These are phyloP conservation scores for Hemitrygon akajei DNA, from an alignment of 2,797 vertebrate genomes.

Conservation along the genomic window DNA sequence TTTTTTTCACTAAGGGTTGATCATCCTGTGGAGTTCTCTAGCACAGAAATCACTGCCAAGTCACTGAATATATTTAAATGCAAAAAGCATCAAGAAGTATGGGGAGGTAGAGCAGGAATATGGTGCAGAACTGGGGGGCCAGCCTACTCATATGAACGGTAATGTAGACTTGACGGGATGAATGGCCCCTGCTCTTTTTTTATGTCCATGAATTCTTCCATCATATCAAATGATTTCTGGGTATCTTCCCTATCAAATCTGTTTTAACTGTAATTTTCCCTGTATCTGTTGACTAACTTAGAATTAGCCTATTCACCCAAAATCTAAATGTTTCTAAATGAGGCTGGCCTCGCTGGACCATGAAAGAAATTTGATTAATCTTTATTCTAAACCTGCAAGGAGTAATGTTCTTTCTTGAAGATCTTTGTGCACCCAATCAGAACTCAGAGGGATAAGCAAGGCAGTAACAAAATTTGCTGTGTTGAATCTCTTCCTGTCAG, in stretches of 20 bases:
- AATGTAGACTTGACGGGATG: no score
- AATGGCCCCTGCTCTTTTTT: background rate
- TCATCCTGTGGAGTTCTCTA: no score
- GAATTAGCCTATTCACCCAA: background rate
- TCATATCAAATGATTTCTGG: background rate
- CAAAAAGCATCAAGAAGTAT: no score
- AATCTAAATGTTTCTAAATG: background rate
- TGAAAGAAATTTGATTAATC: background rate
- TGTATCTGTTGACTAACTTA: background rate
- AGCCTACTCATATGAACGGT: no score
- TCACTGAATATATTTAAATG: no score
- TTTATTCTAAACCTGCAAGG: background rate
- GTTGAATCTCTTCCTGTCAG: background rate
- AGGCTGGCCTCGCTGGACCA: background rate
- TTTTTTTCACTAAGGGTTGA: no score
- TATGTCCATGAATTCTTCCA: background rate
- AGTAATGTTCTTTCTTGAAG: background rate
- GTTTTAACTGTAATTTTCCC: background rate
- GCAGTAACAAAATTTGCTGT: background rate
- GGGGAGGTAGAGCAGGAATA: no score
- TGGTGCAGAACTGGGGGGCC: no score
- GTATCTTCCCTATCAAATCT: background rate
- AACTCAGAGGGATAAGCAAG: background rate
- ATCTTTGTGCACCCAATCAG: background rate
- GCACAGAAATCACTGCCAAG: no score